Evolutionary conservation across 2,113 vertebrate genomes (phyloP).

Genomic region (Poeciliopsis turrubarensis): DNA sequence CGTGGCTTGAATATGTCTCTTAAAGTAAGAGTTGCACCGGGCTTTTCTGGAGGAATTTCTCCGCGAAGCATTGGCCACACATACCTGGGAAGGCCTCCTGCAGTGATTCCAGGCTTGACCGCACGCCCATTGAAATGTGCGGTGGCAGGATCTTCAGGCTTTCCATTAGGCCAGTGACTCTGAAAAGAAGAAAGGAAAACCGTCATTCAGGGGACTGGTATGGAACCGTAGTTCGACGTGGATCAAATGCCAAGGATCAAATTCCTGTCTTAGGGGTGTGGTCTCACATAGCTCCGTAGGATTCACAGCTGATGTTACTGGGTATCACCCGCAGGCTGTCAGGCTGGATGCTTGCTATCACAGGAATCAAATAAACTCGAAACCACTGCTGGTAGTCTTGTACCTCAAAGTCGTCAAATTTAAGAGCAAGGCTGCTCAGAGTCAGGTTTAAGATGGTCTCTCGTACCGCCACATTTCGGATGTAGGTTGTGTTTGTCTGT

Average conservation of each 20-base stretch:
- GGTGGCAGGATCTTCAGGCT: slow-evolving; percentile 25
- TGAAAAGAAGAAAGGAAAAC: slow-evolving; percentile 1
- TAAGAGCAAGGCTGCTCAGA: slow-evolving; percentile 42
- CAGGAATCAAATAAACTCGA: slow-evolving; percentile 43
- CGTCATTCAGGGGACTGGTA: neutral
- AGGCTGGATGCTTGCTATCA: slow-evolving; percentile 46
- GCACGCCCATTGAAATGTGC: neutral
- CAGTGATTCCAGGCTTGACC: slow-evolving; percentile 4
- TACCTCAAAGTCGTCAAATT: slow-evolving; percentile 39
- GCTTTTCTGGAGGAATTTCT: neutral
- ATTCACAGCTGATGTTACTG: slow-evolving; percentile 57
- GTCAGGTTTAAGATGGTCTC: slow-evolving; percentile 57
- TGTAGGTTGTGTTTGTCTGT: slow-evolving; percentile 34
- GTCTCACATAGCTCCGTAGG: slow-evolving; percentile 54
- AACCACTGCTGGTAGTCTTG: slow-evolving; percentile 56
- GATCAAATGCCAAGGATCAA: neutral
- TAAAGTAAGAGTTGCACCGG: too few species aligned
- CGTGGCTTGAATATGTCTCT: neutral
- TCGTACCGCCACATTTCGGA: slow-evolving; percentile 13
- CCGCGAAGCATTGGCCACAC: neutral
- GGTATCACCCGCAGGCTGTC: slow-evolving; percentile 46
- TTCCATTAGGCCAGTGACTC: slow-evolving; percentile 16
- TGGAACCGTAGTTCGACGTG: neutral
- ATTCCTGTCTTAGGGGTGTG: neutral
- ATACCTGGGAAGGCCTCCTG: slow-evolving; percentile 27